These are phyloP conservation scores for Cryptotermes secundus DNA, from an alignment of 1,140 invertebrate species.

Conservation along the genomic window DNA sequence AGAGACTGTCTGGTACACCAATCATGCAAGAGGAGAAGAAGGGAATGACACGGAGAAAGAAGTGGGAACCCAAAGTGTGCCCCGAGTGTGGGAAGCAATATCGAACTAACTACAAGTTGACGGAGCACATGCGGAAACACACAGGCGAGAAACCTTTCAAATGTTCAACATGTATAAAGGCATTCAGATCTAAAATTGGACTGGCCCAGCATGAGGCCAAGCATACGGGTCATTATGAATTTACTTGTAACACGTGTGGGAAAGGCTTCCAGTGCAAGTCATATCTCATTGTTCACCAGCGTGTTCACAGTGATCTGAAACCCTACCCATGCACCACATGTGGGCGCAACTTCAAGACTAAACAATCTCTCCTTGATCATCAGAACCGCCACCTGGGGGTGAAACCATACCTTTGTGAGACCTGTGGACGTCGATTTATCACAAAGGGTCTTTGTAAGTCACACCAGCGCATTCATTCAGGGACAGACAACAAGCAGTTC, in stretches of 20 bases:
- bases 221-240: slow-evolving; percentile 65
- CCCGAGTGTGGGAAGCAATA: slow-evolving; percentile 59
- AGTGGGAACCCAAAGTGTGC: slow-evolving; percentile 56
- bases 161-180: slow-evolving; percentile 73
- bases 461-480: slow-evolving; percentile 69
- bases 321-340: slow-evolving; percentile 62
- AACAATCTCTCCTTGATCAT: slow-evolving; percentile 73
- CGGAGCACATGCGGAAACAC: slow-evolving; percentile 77
- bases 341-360: slow-evolving; percentile 67
- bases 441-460: slow-evolving; percentile 73
- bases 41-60: slow-evolving; percentile 39
- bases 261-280: slow-evolving; percentile 73
- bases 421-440: slow-evolving; percentile 78
- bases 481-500: slow-evolving; percentile 64
- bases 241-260: slow-evolving; percentile 65
- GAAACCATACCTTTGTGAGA: slow-evolving; percentile 77
- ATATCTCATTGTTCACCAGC: slow-evolving; percentile 68
- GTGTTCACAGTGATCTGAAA: slow-evolving; percentile 65
- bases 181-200: slow-evolving; percentile 67
- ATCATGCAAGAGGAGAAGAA: slow-evolving; percentile 37
- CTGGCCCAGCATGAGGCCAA: slow-evolving; percentile 68
- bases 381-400: slow-evolving; percentile 78
- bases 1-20: slow-evolving; percentile 22
- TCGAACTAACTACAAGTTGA: slow-evolving; percentile 64
- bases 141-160: slow-evolving; percentile 80